Percentiles rank a stretch among this genome's conserved stretches.
These are phyloP conservation scores for Apis cerana DNA, from an alignment of 1,140 invertebrate genomes.

Conservation along the genomic window DNA sequence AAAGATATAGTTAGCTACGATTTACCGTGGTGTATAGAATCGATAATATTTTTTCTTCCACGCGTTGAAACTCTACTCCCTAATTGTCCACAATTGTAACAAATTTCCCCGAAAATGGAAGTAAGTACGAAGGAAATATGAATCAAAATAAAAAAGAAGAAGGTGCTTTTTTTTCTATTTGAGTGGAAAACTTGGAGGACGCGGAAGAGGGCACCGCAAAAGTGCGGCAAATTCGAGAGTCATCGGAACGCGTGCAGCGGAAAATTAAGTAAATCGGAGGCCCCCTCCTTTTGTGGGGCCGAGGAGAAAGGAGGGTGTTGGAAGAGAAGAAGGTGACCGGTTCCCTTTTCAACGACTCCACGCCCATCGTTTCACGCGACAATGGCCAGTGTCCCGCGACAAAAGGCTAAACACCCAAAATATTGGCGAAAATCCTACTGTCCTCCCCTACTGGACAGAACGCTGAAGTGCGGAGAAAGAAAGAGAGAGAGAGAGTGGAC, in stretches of 20 bases:
- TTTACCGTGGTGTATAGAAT: too few species aligned
- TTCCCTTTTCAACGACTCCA: conserved; percentile 47
- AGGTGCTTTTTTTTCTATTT: too few species aligned
- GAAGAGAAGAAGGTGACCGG: conserved; percentile 46
- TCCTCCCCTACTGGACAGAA: conserved; percentile 2
- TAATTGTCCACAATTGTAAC: too few species aligned
- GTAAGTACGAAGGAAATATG: too few species aligned
- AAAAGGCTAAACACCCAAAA: conserved; percentile 65
- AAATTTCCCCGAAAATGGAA: too few species aligned
- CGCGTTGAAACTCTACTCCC: too few species aligned
- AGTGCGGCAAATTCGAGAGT: conserved; percentile 35
- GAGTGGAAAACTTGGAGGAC: too few species aligned
- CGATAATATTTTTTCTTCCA: too few species aligned
- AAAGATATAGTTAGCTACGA: too few species aligned
- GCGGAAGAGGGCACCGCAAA: conserved; percentile 23
- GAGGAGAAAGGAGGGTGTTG: background rate
- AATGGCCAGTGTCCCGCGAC: conserved; percentile 56
- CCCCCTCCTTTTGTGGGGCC: background rate
- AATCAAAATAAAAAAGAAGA: too few species aligned
- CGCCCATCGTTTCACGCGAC: conserved; percentile 58
- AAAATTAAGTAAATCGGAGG: conserved; percentile 36
- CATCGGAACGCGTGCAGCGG: conserved; percentile 20
- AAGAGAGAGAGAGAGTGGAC: background rate
- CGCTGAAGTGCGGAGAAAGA: too few species aligned
- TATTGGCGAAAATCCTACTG: conserved; percentile 64